These are phyloP conservation scores for Zaprionus lachaisei DNA, from an alignment of 1,140 invertebrate species.

Conservation along the genomic window DNA sequence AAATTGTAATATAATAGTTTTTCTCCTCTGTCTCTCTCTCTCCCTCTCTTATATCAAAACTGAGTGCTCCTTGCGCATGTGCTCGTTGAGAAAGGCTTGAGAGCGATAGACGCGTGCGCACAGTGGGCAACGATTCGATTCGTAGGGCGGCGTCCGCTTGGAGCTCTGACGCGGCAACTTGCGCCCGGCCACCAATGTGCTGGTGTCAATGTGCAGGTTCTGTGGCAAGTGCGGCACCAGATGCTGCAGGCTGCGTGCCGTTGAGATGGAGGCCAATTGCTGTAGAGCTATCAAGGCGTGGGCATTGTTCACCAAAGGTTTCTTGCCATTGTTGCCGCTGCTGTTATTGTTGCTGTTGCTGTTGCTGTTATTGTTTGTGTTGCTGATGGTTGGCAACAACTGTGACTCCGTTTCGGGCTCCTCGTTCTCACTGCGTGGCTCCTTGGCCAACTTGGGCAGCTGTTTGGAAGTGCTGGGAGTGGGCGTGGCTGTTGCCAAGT, in stretches of 20 bases:
- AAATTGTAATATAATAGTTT: neutral
- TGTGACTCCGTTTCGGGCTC: constrained; percentile 38
- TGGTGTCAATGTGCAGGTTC: constrained; percentile 64
- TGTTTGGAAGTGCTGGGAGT: constrained; percentile 53
- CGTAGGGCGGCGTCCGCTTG: constrained; percentile 66
- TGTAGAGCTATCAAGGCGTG: constrained; percentile 75
- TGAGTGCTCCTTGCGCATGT: constrained; percentile 83
- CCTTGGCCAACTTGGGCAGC: constrained; percentile 4
- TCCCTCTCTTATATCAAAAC: constrained; percentile 67
- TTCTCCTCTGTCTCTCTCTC: too few species aligned
- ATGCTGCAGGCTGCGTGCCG: constrained; percentile 70
- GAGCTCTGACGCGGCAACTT: constrained; percentile 65
- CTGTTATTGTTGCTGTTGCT: constrained; percentile 14
- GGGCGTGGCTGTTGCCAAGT: constrained; percentile 24
- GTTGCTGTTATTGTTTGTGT: constrained; percentile 14
- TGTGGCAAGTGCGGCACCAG: constrained; percentile 67
- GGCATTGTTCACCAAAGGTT: constrained; percentile 54
- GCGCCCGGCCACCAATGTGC: constrained; percentile 54
- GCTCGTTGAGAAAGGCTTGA: constrained; percentile 81
- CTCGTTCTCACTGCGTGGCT: constrained; percentile 60
- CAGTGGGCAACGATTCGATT: constrained; percentile 80
- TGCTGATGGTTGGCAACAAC: neutral
- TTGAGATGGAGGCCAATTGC: constrained; percentile 81
- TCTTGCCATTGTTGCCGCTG: constrained; percentile 41
- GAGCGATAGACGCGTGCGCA: constrained; percentile 78